A percentile compares a stretch with the other conserved stretches of the same genome.
phyloP scores from a whole-genome alignment of 2,888 invertebrate species.

The Pterobdella sp. region DNA sequence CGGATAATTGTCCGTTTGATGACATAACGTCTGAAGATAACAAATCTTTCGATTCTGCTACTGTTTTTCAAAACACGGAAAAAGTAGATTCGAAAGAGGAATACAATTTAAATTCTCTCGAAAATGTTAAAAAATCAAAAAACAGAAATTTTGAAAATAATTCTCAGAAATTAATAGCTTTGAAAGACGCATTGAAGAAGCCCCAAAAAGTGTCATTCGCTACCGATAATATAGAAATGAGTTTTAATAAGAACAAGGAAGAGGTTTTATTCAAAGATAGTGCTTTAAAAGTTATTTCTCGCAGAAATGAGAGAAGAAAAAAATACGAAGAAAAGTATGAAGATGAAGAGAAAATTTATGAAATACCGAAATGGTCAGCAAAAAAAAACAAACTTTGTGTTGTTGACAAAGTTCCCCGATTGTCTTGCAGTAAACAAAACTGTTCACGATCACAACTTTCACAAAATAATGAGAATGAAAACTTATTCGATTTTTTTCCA shows the following conservation, averaged over 20 bases:
- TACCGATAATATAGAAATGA: neutral
- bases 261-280: neutral
- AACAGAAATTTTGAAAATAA: neutral
- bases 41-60: neutral
- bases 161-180: neutral
- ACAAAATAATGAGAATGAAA: no score
- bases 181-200: neutral
- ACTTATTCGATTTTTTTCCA: no score
- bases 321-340: neutral
- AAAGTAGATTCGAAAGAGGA: neutral
- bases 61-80: neutral
- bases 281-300: neutral
- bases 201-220: constrained; percentile 1
- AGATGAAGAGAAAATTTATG: neutral
- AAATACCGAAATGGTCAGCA: no score
- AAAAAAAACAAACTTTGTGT: no score
- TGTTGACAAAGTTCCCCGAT: no score
- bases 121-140: neutral
- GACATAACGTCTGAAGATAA: neutral
- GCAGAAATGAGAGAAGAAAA: neutral
- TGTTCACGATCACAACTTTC: no score
- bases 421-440: no score
- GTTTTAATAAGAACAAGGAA: neutral
- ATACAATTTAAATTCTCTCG: neutral
- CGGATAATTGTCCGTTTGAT: neutral